Percentiles rank a stretch among this genome's conserved stretches.
phyloP scores from a whole-genome alignment of 2,797 vertebrate genomes.

The Galaxias olidus region DNA sequence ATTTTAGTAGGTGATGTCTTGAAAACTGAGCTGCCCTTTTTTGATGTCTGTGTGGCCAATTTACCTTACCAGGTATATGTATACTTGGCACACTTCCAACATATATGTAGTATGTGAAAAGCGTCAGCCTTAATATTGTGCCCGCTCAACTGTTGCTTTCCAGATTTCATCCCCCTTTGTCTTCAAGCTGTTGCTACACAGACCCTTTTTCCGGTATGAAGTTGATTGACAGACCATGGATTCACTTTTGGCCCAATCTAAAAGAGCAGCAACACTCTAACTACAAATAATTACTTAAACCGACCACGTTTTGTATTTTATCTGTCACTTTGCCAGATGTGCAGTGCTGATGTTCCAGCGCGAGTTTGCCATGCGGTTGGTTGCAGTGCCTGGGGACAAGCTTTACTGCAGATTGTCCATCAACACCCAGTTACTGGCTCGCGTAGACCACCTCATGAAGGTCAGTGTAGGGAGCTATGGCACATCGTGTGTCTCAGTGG shows the following conservation, averaged over 20 bases:
- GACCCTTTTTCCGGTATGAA: conserved; percentile 94
- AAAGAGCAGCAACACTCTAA: background rate
- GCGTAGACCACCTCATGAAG: conserved; percentile 98
- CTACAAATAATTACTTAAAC: background rate
- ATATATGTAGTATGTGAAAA: background rate
- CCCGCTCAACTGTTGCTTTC: conserved; percentile 16
- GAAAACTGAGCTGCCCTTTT: conserved; percentile 94
- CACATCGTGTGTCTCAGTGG: too few species aligned
- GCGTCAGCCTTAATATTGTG: background rate
- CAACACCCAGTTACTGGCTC: conserved; percentile 93
- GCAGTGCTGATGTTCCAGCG: conserved; percentile 98
- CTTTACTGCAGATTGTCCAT: conserved; percentile 95
- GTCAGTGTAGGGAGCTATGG: conserved; percentile 56
- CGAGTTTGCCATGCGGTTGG: conserved; percentile 95
- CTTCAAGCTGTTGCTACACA: conserved; percentile 95
- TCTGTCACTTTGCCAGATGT: conserved; percentile 76
- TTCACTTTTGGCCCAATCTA: background rate
- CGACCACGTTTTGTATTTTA: background rate
- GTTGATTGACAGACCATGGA: background rate
- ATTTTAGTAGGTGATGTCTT: conserved; percentile 92
- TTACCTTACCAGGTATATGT: conserved; percentile 97
- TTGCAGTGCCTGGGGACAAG: conserved; percentile 92
- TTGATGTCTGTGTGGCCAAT: conserved; percentile 96
- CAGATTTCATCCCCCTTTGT: conserved; percentile 98
- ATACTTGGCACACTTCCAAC: background rate